phyloP scores from a whole-genome alignment of 2,797 vertebrate species.

The Sitta carolinensis region DNA sequence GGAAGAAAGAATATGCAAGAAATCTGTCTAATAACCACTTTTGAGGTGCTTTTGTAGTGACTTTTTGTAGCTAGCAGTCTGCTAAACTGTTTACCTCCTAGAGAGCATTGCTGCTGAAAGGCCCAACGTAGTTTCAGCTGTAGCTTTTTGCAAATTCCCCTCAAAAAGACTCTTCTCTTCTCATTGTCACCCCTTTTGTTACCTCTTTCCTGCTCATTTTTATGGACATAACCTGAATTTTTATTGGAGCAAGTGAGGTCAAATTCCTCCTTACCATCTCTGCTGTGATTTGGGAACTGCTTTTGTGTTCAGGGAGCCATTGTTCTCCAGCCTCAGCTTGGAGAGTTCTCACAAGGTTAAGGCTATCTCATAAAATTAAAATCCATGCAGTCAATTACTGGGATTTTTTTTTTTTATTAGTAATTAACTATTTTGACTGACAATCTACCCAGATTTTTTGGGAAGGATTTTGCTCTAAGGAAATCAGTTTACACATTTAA shows the following conservation, averaged over 20 bases:
- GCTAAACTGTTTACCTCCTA: not conserved
- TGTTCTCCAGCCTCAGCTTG: not conserved
- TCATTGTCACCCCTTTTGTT: not conserved
- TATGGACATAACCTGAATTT: not conserved
- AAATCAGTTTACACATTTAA: conserved; percentile 12
- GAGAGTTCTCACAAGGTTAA: conserved; percentile 42
- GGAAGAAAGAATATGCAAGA: not conserved
- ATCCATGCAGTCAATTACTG: conserved; percentile 40
- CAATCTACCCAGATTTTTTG: not conserved
- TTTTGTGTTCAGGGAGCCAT: conserved; percentile 8
- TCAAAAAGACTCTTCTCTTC: not conserved
- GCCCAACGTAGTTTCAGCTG: not conserved
- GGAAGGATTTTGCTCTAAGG: conserved; percentile 37
- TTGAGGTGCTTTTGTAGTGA: not conserved
- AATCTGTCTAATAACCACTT: not conserved
- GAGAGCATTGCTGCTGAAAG: not conserved
- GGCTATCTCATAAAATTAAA: conserved; percentile 41
- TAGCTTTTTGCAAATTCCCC: not conserved
- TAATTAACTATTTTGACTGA: conserved; percentile 61
- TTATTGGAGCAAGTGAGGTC: not conserved
- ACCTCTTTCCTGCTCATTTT: not conserved
- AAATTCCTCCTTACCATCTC: not conserved
- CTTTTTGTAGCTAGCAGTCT: not conserved
- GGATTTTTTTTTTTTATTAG: conserved; percentile 34
- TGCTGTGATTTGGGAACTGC: conserved; percentile 12